Conservation (phyloP, 2,113 vertebrate genomes). For the Epinephelus moara region DNA sequence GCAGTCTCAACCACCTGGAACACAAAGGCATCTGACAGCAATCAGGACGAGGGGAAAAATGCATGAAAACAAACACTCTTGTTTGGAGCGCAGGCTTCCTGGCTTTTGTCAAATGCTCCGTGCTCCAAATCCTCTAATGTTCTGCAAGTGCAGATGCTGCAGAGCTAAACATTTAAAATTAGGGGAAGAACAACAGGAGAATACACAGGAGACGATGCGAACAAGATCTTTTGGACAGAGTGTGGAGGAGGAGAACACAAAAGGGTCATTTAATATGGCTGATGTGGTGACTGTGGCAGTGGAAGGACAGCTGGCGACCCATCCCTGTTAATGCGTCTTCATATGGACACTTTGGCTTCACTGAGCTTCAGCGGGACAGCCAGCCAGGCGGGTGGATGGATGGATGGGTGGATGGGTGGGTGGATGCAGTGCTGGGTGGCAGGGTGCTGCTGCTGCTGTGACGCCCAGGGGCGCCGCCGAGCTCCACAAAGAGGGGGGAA, state of each 20-base stretch:
- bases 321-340: constrained; percentile 49
- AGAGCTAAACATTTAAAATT: constrained; percentile 54
- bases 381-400: constrained; percentile 31
- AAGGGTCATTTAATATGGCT: constrained; percentile 67
- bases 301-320: constrained; percentile 55
- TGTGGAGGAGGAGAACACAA: constrained; percentile 13
- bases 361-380: constrained; percentile 53
- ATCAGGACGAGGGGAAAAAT: constrained; percentile 85
- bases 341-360: constrained; percentile 59
- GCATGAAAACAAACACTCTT: constrained; percentile 91
- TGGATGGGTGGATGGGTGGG: neutral
- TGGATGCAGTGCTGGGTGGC: constrained; percentile 53
- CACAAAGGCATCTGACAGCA: constrained; percentile 93
- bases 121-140: constrained; percentile 84
- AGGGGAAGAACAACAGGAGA: neutral
- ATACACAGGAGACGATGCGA: constrained; percentile 4
- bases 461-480: constrained; percentile 43
- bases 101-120: constrained; percentile 90
- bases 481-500: constrained; percentile 56
- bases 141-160: constrained; percentile 87
- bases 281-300: constrained; percentile 47
- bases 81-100: constrained; percentile 91
- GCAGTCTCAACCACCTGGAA: constrained; percentile 78
- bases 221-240: neutral
- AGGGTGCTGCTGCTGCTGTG: constrained; percentile 54